Base-by-base conservation (phyloP, 1,140 invertebrate genomes). In the Diploscapter pachys region DNA sequence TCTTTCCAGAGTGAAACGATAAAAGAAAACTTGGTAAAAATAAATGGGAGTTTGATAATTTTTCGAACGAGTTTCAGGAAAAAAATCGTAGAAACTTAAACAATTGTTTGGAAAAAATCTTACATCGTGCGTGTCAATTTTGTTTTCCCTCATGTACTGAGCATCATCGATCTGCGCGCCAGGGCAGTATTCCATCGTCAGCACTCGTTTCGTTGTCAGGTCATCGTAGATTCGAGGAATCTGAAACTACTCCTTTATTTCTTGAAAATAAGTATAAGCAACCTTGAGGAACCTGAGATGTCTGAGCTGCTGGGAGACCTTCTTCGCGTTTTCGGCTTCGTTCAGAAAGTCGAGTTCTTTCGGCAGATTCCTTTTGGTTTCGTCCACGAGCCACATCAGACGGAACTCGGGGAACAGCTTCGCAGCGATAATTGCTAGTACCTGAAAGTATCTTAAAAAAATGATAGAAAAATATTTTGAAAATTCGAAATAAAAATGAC, bases 131-230 rank as follows among this genome's bases (percentile, higher is more conserved):
- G 86, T 84, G 78, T 88, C 84, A 66, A 98, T 93, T 64, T 91
- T 89, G 81, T 96, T 84, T 31, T 89, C 86, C 79, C 90, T 87
- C 76, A 98, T 92, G 86, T 96, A 98, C n/a, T 93, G 88, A 9
- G 92, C 83, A 89, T 98, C 93, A 87, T 96, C 95, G 0, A 99
- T 91, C 88, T 95, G 92, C 0, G 93, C 94, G 31, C 96, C 96
- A 82, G 93, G 91, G 74, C 94, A 89, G 88, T 91, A 99, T 85
- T 99, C 96, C 95, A 99, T 98, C 3, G 94, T 93, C 49, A 99
- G 86, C 5, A 99, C 92, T 79, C 94, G 88, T 49, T 90, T 87
- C 4, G 93, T 91, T 70, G 92, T 91, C 52, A 91, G 88, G n/a
- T 96, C 89, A 92, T 93, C 95, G 86, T 92, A 90, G 56, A 91